Evolutionary conservation across 2,888 invertebrate genomes (phyloP).

Genomic region (Gasteruption jaculator): DNA sequence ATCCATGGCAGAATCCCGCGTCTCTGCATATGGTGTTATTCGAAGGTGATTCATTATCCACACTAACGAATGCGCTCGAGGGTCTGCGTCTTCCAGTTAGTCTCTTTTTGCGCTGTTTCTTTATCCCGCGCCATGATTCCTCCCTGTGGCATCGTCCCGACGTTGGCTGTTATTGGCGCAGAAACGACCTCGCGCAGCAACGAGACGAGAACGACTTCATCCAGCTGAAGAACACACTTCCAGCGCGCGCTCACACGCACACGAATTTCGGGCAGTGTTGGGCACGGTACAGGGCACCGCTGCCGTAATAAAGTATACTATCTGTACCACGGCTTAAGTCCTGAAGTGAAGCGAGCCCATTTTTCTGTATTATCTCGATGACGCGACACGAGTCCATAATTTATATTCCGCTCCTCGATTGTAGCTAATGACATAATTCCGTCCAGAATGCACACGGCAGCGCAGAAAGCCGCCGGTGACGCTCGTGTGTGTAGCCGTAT

Average conservation of each 20-base stretch:
- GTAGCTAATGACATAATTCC: slow-evolving; percentile 40
- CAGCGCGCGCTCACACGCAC: too few species aligned
- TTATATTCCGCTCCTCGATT: slow-evolving; percentile 32
- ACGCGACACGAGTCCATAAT: slow-evolving; percentile 36
- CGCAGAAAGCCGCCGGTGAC: too few species aligned
- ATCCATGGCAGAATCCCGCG: too few species aligned
- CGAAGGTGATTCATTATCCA: slow-evolving; percentile 41
- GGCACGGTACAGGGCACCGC: too few species aligned
- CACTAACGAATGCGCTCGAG: slow-evolving; percentile 37
- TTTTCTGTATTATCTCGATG: slow-evolving; percentile 45
- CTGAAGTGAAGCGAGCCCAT: slow-evolving; percentile 38
- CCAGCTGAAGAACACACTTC: too few species aligned
- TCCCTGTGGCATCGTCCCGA: too few species aligned
- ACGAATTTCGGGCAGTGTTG: too few species aligned
- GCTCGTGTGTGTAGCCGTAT: too few species aligned
- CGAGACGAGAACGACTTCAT: slow-evolving; percentile 37
- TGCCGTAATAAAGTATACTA: too few species aligned
- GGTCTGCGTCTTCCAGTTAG: slow-evolving; percentile 16
- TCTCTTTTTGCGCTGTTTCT: slow-evolving; percentile 6
- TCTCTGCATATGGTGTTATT: too few species aligned
- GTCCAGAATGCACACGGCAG: slow-evolving; percentile 6
- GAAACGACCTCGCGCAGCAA: too few species aligned
- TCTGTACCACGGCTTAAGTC: slow-evolving; percentile 26
- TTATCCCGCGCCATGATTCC: not conserved
- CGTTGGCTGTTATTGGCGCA: too few species aligned